Evolutionary conservation across 2,797 vertebrate genomes (phyloP).

Genomic region (Austrolebias charrua): DNA sequence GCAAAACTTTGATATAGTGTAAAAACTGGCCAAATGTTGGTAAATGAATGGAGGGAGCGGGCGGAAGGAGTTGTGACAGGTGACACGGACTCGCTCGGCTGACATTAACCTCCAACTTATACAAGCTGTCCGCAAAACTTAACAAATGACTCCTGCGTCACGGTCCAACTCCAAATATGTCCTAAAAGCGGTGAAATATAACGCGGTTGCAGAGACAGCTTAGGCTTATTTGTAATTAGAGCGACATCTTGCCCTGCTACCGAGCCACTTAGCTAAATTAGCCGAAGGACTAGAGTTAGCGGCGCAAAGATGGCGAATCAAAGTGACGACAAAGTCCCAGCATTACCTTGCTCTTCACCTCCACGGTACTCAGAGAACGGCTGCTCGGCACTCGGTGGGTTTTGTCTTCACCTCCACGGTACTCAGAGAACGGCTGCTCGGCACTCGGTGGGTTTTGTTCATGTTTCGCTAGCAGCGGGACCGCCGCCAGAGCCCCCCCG

Average conservation of each 20-base stretch:
- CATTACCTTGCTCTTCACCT: constrained; percentile 97
- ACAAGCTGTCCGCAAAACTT: constrained; percentile 28
- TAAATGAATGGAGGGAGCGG: background rate
- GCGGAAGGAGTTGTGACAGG: constrained; percentile 51
- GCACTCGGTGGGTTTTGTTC: constrained; percentile 89
- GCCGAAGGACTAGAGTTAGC: constrained; percentile 15
- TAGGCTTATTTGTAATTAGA: constrained; percentile 41
- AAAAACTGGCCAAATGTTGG: constrained; percentile 2
- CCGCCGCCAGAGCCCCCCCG: constrained; percentile 66
- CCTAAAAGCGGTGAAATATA: no score
- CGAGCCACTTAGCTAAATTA: constrained; percentile 66
- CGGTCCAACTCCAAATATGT: background rate
- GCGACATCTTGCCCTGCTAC: constrained; percentile 43
- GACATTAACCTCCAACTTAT: constrained; percentile 37
- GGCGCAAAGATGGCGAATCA: background rate
- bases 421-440: constrained; percentile 87
- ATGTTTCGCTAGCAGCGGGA: constrained; percentile 80
- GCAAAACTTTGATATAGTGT: no score
- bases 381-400: constrained; percentile 86
- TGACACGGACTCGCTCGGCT: constrained; percentile 53
- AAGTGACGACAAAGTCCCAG: background rate
- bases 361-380: constrained; percentile 89
- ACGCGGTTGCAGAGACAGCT: no score
- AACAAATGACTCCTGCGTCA: background rate
- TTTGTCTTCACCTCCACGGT: constrained; percentile 97